Evolutionary conservation across 30 jellyfish, hydroid and myxozoan genomes (phyloP), one percentile per base, ranked within the genome.

Genomic region (Haliclystus octoradiatus): DNA sequence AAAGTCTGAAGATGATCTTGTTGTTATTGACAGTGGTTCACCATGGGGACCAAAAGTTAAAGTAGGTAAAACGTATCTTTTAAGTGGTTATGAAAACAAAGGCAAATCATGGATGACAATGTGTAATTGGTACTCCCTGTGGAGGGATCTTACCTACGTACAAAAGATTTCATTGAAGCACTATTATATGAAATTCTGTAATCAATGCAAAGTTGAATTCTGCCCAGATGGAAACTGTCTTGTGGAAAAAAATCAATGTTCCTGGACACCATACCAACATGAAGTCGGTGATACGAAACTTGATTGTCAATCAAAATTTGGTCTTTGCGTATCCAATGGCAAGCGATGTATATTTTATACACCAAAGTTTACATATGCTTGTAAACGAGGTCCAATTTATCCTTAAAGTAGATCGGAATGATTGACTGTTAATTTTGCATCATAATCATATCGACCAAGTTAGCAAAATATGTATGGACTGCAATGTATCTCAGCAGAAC

Each of bases 101-200:
- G 34, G 74, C 3, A 50, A 15, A 2, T 71, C 52, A 26, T 65
- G 14, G 63, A 76, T 76, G 65, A 76, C 63, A 34, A 0, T 60
- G 2, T 76, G 89, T 71, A 70, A 57, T 47, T 76, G 89, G 89
- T 63, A 47, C 2, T 19, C 89, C n/a, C 76, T 57, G 31, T 66
- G 80, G 89, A 33, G 53, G 26, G 75, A 76, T 22, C 74, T 76
- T 23, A 76, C 81, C 9, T 29, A 32, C 12, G 78, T 71, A 2
- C 89, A 76, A 71, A 52, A 63, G 33, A 49, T 66, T 23, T 77
- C 79, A 33, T 57, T 76, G 34, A 53, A 35, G 68, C 34, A 68
- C 13, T 34, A 50, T 25, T 66, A 50, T 40, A 9, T 40, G 14
- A 40, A 40, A 40, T 40, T 40, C 57, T 40, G 57, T 40, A n/a